Percentiles rank a stretch among this genome's conserved stretches.
Evolutionary conservation across 2,888 invertebrate genomes (phyloP).

Genomic region (Coremacera marginata): DNA sequence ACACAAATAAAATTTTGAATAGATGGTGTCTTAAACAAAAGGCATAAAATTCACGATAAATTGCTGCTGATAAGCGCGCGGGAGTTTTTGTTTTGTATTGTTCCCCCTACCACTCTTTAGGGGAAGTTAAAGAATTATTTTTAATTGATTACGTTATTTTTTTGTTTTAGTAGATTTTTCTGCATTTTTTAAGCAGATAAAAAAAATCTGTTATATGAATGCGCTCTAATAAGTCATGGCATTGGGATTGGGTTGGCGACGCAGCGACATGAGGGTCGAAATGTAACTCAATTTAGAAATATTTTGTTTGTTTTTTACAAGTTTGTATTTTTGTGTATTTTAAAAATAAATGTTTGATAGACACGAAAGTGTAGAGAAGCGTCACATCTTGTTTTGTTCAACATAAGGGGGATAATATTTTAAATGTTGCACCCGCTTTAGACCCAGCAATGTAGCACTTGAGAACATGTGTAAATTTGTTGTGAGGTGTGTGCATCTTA

Average conservation of each 20-base stretch:
- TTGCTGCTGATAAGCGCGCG: slow-evolving; percentile 30
- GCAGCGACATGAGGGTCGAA: neutral
- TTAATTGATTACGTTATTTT: slow-evolving; percentile 1
- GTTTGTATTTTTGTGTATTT: neutral
- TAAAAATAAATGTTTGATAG: neutral
- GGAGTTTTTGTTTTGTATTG: neutral
- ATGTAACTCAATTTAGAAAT: slow-evolving; percentile 2
- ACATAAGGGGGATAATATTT: neutral
- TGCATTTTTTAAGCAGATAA: neutral
- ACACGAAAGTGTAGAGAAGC: neutral
- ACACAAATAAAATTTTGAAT: slow-evolving; percentile 13
- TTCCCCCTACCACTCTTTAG: neutral
- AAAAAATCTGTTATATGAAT: neutral
- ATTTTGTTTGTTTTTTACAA: neutral
- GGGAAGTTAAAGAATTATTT: neutral
- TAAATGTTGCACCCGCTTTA: neutral
- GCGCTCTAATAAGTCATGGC: neutral
- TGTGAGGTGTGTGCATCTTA: neutral
- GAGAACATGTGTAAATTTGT: slow-evolving; percentile 16
- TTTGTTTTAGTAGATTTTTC: neutral
- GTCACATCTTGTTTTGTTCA: neutral
- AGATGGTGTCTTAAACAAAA: slow-evolving; percentile 26
- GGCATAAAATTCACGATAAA: slow-evolving; percentile 29
- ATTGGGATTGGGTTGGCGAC: neutral
- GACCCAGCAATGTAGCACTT: neutral